A percentile compares a stretch with the other conserved stretches of the same genome.
Evolutionary conservation across 2,888 invertebrate species (phyloP).

Genomic region (Punctoribates punctum): DNA sequence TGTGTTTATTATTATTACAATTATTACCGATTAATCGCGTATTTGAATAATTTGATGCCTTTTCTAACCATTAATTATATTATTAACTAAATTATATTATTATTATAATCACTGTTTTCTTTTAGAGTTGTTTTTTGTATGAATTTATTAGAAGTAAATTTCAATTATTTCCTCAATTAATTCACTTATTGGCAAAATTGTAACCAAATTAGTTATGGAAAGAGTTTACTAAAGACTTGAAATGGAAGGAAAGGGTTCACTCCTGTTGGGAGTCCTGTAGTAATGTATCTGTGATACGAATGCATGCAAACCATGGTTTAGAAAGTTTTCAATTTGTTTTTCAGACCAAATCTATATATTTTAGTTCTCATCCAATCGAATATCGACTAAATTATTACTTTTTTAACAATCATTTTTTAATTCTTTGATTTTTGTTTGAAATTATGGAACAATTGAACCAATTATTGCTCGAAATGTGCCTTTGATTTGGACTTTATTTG

Average conservation of each 20-base stretch:
- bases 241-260: neutral
- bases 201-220: neutral
- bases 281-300: slow-evolving; percentile 24
- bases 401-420: neutral
- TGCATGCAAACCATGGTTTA: slow-evolving; percentile 29
- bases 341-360: too few species aligned
- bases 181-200: slow-evolving; percentile 6
- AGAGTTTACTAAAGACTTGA: too few species aligned
- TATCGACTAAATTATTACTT: neutral
- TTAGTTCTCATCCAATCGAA: neutral
- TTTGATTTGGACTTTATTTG: slow-evolving; percentile 21
- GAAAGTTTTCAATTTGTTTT: neutral
- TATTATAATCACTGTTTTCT: slow-evolving; percentile 23
- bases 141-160: slow-evolving; percentile 18
- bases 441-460: neutral
- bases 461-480: neutral
- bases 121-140: slow-evolving; percentile 21
- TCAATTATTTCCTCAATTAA: neutral
- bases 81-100: slow-evolving; percentile 13
- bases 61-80: neutral
- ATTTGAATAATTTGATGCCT: neutral
- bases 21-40: slow-evolving; percentile 9
- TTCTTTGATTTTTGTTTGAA: neutral
- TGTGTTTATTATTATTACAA: slow-evolving; percentile 22
- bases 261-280: neutral